These are phyloP conservation scores for Sphyrna mokarran DNA, from an alignment of 2,113 vertebrate species.

Conservation along the genomic window DNA sequence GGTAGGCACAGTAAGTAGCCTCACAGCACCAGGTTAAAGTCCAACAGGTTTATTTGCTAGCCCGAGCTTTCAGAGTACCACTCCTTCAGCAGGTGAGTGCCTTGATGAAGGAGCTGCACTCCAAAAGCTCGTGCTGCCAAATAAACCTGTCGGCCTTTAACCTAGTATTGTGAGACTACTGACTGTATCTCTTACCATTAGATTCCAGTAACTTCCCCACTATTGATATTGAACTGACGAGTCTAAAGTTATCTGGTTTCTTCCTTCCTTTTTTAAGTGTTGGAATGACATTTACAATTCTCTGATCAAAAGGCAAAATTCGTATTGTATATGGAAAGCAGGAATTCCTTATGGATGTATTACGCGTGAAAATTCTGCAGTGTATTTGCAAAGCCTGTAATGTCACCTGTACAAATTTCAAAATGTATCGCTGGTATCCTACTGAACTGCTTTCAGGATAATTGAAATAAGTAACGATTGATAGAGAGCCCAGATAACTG, in stretches of 20 bases:
- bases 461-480: neutral
- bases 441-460: neutral
- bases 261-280: constrained; percentile 1
- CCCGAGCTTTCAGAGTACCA: no score
- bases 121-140: no score
- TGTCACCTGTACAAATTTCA: neutral
- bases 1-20: no score
- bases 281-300: neutral
- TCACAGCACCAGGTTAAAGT: no score
- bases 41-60: no score
- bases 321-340: neutral
- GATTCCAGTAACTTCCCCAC: neutral
- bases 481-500: neutral
- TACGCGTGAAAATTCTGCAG: neutral
- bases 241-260: neutral
- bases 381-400: neutral
- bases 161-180: no score
- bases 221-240: neutral
- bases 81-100: no score
- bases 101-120: no score
- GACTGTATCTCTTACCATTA: neutral
- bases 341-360: neutral
- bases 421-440: neutral
- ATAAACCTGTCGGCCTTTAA: no score
- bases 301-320: neutral